Conservation (phyloP, 2,888 invertebrate genomes). For the Lepas anatifera region DNA sequence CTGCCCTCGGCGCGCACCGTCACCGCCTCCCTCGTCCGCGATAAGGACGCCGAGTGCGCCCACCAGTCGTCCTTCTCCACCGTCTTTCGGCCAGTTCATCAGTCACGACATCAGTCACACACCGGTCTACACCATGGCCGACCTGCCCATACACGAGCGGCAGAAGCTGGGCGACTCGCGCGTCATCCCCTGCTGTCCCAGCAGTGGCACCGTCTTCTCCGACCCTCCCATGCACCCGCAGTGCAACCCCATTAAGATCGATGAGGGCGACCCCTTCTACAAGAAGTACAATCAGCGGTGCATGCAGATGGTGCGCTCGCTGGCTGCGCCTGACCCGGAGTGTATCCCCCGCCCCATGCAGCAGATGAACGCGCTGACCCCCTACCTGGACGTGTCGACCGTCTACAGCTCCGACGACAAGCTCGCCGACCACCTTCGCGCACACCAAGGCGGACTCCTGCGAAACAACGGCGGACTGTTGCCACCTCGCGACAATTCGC, state of each 20-base stretch:
- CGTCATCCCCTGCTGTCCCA: constrained; percentile 20
- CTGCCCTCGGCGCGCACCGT: constrained; percentile 29
- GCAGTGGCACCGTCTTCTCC: neutral
- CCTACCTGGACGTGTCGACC: constrained; percentile 61
- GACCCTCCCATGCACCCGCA: constrained; percentile 17
- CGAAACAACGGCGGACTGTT: constrained; percentile 14
- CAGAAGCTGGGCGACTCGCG: too few relatives aligned
- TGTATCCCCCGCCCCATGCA: constrained; percentile 50
- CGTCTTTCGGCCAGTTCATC: constrained; percentile 23
- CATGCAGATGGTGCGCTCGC: constrained; percentile 59
- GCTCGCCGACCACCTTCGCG: constrained; percentile 51
- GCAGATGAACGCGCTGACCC: constrained; percentile 54
- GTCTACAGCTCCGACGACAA: constrained; percentile 62
- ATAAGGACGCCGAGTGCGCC: constrained; percentile 15
- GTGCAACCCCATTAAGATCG: constrained; percentile 22
- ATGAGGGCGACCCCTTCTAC: constrained; percentile 22
- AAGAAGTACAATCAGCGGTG: constrained; percentile 37
- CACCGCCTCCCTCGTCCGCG: constrained; percentile 13
- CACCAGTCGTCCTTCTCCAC: constrained; percentile 20
- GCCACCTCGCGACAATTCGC: constrained; percentile 14
- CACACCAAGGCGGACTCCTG: constrained; percentile 47
- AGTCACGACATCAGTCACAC: constrained; percentile 23
- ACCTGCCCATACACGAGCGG: too few relatives aligned
- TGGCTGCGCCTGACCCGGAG: constrained; percentile 50
- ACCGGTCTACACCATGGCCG: constrained; percentile 21